Conservation (phyloP, 2,888 invertebrate species). For the Phymatocera aterrima region DNA sequence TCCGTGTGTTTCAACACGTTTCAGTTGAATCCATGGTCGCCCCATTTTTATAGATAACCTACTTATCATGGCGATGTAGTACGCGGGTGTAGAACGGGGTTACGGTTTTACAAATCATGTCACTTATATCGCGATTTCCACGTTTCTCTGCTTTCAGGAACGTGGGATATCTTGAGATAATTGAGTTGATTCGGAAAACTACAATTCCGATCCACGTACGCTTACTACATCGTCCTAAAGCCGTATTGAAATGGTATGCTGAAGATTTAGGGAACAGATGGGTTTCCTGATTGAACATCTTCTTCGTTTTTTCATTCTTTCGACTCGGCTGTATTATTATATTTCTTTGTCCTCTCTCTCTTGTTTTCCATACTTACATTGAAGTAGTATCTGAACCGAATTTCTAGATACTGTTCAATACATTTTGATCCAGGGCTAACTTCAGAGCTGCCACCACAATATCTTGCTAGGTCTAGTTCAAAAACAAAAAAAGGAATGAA, state of each 20-base stretch:
- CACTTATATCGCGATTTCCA: no score
- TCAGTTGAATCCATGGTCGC: slow-evolving; percentile 22
- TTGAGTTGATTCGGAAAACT: no score
- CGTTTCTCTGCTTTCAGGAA: no score
- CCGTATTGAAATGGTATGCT: not conserved
- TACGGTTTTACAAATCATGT: no score
- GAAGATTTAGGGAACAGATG: not conserved
- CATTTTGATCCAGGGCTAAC: not conserved
- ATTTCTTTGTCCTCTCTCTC: not conserved
- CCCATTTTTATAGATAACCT: not conserved
- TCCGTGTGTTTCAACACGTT: slow-evolving; percentile 23
- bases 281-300: not conserved
- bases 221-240: no score
- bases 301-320: not conserved
- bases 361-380: not conserved
- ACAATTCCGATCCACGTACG: no score
- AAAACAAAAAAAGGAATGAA: not conserved
- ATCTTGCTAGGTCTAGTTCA: not conserved
- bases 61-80: not conserved
- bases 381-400: not conserved
- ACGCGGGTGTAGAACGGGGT: no score
- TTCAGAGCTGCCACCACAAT: not conserved
- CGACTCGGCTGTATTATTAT: no score
- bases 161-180: no score
- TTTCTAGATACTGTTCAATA: slow-evolving; percentile 6